These are phyloP conservation scores for Aphaenogaster rudis DNA, from an alignment of 1,140 invertebrate species.

Conservation along the genomic window DNA sequence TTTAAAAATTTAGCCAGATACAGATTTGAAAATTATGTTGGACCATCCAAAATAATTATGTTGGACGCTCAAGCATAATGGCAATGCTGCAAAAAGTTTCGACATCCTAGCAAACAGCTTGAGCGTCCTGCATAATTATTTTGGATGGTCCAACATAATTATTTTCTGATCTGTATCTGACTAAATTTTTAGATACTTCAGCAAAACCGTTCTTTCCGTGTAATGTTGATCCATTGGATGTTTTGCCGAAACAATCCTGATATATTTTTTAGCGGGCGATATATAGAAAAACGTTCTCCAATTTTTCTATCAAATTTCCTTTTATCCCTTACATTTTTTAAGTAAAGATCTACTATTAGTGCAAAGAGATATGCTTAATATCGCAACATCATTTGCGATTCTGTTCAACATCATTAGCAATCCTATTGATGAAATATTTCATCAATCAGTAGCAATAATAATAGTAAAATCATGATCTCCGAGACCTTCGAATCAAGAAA, in stretches of 20 bases:
- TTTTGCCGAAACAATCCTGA: neutral
- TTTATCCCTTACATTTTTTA: neutral
- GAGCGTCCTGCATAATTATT: too few species aligned
- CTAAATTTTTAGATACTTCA: too few species aligned
- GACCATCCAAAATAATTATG: too few species aligned
- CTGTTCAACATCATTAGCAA: too few species aligned
- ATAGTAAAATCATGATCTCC: neutral
- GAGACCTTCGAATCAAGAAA: neutral
- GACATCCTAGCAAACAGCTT: too few species aligned
- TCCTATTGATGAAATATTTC: neutral
- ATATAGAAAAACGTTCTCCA: neutral
- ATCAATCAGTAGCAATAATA: neutral
- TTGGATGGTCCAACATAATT: too few species aligned
- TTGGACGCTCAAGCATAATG: too few species aligned
- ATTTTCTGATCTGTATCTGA: too few species aligned
- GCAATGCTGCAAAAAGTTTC: too few species aligned
- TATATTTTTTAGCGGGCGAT: neutral
- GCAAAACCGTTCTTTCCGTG: too few species aligned
- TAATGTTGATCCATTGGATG: neutral
- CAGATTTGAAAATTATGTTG: too few species aligned
- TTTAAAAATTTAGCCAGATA: too few species aligned
- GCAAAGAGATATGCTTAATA: neutral
- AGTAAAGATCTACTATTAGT: neutral
- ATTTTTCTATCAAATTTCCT: neutral
- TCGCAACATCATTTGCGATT: neutral